Percentiles rank a stretch among this genome's conserved stretches.
Evolutionary conservation across 2,797 vertebrate species (phyloP).

Genomic region (Odontamblyopus lacepedii): DNA sequence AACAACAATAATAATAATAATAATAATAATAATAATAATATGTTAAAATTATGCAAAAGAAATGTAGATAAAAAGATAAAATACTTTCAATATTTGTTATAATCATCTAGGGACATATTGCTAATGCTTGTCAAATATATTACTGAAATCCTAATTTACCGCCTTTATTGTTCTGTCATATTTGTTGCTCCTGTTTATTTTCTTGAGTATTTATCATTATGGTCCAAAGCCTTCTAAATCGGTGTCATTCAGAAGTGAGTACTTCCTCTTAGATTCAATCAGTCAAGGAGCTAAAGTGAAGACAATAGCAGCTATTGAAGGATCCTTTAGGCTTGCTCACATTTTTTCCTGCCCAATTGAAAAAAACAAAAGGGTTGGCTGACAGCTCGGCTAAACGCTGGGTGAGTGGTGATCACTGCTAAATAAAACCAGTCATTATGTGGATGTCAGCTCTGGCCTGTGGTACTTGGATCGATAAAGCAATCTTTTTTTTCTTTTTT

Average conservation of each 20-base stretch:
- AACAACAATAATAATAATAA: too few species aligned
- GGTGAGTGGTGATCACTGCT: slow-evolving; percentile 66
- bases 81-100: too few species aligned
- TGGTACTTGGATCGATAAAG: slow-evolving; percentile 82
- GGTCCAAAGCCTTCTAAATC: slow-evolving; percentile 52
- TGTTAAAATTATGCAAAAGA: background rate
- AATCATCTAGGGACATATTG: background rate
- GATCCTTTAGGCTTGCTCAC: slow-evolving; percentile 63
- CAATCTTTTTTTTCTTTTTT: slow-evolving; percentile 69
- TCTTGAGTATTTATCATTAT: background rate
- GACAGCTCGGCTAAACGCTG: slow-evolving; percentile 57
- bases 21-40: background rate
- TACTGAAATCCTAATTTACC: too few species aligned
- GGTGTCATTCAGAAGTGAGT: slow-evolving; percentile 63
- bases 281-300: slow-evolving; percentile 58
- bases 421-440: slow-evolving; percentile 80
- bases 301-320: slow-evolving; percentile 59
- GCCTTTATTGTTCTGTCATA: too few species aligned
- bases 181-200: background rate
- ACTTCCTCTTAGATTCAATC: slow-evolving; percentile 65
- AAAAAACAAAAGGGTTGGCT: slow-evolving; percentile 24
- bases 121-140: background rate
- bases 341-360: slow-evolving; percentile 38
- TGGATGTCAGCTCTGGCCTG: slow-evolving; percentile 62
- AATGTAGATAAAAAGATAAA: too few species aligned